Base-by-base conservation (phyloP, 1,140 invertebrate species). In the Aphaenogaster ashmeadi region DNA sequence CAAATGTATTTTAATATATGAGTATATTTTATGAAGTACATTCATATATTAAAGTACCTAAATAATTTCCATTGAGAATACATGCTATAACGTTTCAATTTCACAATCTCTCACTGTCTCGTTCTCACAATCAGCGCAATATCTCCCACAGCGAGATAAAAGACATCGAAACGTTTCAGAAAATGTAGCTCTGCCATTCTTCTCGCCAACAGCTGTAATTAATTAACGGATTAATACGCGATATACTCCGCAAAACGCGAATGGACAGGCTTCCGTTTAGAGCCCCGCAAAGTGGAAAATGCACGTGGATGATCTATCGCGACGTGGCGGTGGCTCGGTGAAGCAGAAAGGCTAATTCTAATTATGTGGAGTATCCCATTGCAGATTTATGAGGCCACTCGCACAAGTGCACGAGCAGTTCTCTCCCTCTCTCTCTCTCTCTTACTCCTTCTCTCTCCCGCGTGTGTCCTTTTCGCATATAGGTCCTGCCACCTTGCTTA, bases 281-380 rank as follows among this genome's bases (percentile, higher is more conserved):
- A 83, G 44, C 41, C 18, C 33, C 52, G 69, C 44, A 84, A 84
- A 80, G 72, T 41, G 38, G 62, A 36, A 71, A 56, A 78, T 79
- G 50, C 56, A 52, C 54, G 50, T 56, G 47, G 47, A 81, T 71
- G 67, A 87, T 81, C 78, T 62, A 62, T 74, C 54, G 21, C 75
- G 74, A 62, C 62, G 64, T 79, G 27, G 50, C 66, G 77, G 52
- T 83, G 58, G 88, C 69, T 86, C 85, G 80, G 47, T 66, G 77
- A 87, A 66, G 88, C 91, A 87, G 89, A 87, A 84, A 94, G 88
- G 87, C 88, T 93, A 93, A 93, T 94, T 94, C 91, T 93, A 94
- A 94, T 94, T 94, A 93, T 92, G 89, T 91, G 81, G 90, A 93
- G 92, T 94, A 94, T 94, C 93, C 91, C 90, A 92, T 94, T 94